Base-by-base conservation (phyloP, 2,888 invertebrate species). In the Hemistola chrysoprasaria region DNA sequence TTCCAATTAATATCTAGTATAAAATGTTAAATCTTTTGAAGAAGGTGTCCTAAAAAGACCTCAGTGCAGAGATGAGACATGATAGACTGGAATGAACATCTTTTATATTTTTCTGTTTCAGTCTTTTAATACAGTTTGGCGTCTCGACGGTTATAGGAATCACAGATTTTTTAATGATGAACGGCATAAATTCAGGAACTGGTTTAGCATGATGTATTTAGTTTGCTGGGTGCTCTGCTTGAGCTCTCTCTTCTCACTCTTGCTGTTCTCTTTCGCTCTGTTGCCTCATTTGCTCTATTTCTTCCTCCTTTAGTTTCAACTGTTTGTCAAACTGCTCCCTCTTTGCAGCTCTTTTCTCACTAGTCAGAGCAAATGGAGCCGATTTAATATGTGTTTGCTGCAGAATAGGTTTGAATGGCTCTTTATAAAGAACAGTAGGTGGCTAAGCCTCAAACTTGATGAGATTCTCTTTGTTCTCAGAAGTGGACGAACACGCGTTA, bases 171-270 rank as follows among this genome's bases (percentile, higher is more conserved):
- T 89, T 76, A 6, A 91, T 81, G 9, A 86, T 59, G 52, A 92
- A 71, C 6, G 88, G 84, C 43, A 86, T 83, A 40, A 78, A 82
- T 6, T 73, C 72, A 8, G 91, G 90, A 32, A 92, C 86, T 1
- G 94, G 93, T 53, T 91, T 90, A 0, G 94, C 92, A 68, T 92
- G 92, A 47, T 91, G 87, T 28, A 92, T 91, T 7, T 90, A 64
- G 57, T 90, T 86, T 30, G 91, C 89, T 22, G 93, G 83, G n/a
- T 92, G 37, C 45, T 81, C 77, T 0, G 81, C 76, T 20, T 83
- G 76, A 40, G 90, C 89, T 52, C 78, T 86, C 47, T 92, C 87
- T 48, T 92, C 91, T 0, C 65, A 66, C 37, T 82, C 78, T 8
- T 68, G 65, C 6, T 67, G 64, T 47, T 89, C 75, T 45, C 72